Evolutionary conservation across 2,797 vertebrate species (phyloP), one percentile per base, ranked within the genome.

Genomic region (Salarias fasciatus): DNA sequence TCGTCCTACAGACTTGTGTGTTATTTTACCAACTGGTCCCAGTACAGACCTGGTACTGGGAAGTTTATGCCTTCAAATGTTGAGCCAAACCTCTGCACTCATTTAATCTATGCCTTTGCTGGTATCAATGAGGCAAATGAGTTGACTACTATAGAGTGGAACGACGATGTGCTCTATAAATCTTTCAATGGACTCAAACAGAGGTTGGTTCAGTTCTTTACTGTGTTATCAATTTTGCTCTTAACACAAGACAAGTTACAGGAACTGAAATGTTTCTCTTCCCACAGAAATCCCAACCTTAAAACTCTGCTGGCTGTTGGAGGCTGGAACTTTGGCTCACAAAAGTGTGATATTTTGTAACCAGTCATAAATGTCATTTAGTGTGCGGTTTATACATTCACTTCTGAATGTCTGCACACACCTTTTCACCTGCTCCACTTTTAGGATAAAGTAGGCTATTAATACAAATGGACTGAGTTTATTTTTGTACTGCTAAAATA

Each of bases 1-100:
- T 88, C 86, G 11, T 74, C 91, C 37, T 73, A 81, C 58, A 91
- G 91, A 69, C 77, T 95, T 49, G 86, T 91, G 38, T 96, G 95
- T 69, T 95, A 96, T 85, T 94, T 92, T 63, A 93, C 93, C 31
- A 94, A 92, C 79, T 95, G 94, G 94, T 87, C 94, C 53, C 92
- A 92, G 49, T 93, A 85, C 42, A 86, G 93, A 33, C 69, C 53
- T 2, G 77, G 63, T 1, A 40, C 12, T 53, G 93, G 90, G n/a
- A 92, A 63, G 28, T 86, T 88, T 77, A 31, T 87, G 37, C 94
- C 93, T 7, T 36, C 4, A 3, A 88, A 95, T 61, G 53, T 95
- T 56, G 85, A 95, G 45, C 93, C 95, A 3, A 48, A 89, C 65
- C 90, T 96, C 46, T 96, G 95, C 37, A 95, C 94, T 9, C 94